Evolutionary conservation across 2,797 vertebrate genomes (phyloP).

Genomic region (Anolis apletophallus): DNA sequence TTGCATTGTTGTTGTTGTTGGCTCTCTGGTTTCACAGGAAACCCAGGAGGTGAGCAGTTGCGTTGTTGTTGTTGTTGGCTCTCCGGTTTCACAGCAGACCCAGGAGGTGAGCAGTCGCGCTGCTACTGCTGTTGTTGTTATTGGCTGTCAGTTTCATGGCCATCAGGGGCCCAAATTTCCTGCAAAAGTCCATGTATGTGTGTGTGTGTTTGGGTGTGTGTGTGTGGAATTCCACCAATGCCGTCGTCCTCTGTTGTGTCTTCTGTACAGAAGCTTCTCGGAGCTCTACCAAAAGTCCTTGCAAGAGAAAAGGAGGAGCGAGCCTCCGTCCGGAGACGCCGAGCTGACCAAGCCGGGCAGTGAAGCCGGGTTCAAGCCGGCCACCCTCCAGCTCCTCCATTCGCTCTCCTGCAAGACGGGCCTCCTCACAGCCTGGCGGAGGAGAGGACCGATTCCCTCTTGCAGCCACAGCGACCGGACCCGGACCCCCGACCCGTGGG

Average conservation of each 20-base stretch:
- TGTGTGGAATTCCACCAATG: too few species aligned
- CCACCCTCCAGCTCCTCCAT: slow-evolving; percentile 78
- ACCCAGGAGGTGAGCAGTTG: too few species aligned
- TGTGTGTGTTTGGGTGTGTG: too few species aligned
- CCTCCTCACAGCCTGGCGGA: slow-evolving; percentile 58
- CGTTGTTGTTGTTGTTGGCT: too few species aligned
- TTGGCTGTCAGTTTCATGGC: too few species aligned
- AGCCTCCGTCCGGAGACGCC: slow-evolving; percentile 65
- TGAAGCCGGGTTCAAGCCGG: slow-evolving; percentile 50
- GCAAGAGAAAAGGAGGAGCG: slow-evolving; percentile 86
- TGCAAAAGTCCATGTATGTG: too few species aligned
- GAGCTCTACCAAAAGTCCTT: slow-evolving; percentile 92
- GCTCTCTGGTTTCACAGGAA: too few species aligned
- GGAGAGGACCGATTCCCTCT: slow-evolving; percentile 74
- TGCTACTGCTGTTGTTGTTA: too few species aligned
- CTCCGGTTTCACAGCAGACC: too few species aligned
- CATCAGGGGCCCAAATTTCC: too few species aligned
- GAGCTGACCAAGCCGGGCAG: slow-evolving; percentile 76
- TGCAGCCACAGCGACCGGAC: slow-evolving; percentile 52
- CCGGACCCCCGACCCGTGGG: not conserved
- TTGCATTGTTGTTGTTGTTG: too few species aligned
- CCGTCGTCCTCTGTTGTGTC: not conserved
- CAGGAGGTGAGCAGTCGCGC: too few species aligned
- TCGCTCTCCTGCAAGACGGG: slow-evolving; percentile 84
- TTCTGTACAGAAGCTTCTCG: slow-evolving; percentile 85